Evolutionary conservation across 2,113 vertebrate species (phyloP), one percentile per base, ranked within the genome.

Genomic region (Thryonomys swinderianus): DNA sequence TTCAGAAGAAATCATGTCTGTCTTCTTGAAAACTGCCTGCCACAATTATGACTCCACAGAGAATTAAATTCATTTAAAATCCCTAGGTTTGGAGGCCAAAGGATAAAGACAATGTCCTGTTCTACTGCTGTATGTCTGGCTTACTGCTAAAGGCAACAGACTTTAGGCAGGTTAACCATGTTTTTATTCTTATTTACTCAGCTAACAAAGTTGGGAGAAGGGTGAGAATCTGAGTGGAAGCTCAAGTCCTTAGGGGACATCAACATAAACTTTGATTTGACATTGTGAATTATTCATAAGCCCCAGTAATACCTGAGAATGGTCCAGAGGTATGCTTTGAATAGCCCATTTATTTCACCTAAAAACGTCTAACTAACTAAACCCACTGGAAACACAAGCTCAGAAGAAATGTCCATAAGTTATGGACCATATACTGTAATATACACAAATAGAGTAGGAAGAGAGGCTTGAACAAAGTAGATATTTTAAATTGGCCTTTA

Each of bases 261-360:
- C 71, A 84, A 67, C 80, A 88, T 62, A 69, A 84, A 92, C 55
- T 93, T 78, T 66, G 80, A 96, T 80, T n/a, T n/a, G 71, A 94
- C 80, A 95, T 1, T 59, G 84, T 66, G 51, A 94, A 74, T 90
- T 95, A 62, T 67, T 64, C 59, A 74, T 73, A 87, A 95, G 62
- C 51, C 67, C 87, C 92, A 90, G 78, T 88, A 88, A 95, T 90
- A 95, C 37, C 45, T 88, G 80, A 94, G 79, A 95, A 32, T 89
- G 69, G 67, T 79, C 80, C 55, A 59, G 61, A 18, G n/a, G 87
- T 45, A 23, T 85, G 71, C 27, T 57, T 85, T 42, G 61, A 5
- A 76, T 18, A 85, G 53, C 2, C 84, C 62, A 79, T 78, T 94
- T 92, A 96, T 40, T 83, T 87, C 71, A 93, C 62, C 85, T 89